phyloP scores from a whole-genome alignment of 2,797 vertebrate genomes.

The Lepus townsendii region DNA sequence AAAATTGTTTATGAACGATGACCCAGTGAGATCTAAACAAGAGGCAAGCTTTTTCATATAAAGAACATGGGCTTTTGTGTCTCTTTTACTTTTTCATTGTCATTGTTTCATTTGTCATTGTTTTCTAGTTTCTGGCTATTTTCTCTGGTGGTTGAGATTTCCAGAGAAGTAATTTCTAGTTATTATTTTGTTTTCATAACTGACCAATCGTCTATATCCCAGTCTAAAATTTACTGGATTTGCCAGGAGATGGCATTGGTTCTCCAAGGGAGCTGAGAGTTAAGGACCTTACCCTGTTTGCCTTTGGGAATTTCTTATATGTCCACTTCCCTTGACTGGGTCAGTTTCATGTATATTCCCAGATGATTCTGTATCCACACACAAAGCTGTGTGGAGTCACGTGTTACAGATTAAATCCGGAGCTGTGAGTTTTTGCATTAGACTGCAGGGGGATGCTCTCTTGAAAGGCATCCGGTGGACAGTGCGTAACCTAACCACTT shows the following conservation, averaged over 20 bases:
- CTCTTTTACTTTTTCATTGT: background rate
- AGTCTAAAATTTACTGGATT: background rate
- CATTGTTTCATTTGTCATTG: background rate
- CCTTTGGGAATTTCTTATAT: conserved; percentile 33
- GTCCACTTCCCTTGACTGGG: background rate
- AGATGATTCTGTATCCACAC: background rate
- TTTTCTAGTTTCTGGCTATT: conserved; percentile 11
- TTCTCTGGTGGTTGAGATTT: background rate
- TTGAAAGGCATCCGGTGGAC: background rate
- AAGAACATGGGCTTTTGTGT: background rate
- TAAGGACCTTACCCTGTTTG: background rate
- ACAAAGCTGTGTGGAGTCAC: conserved; percentile 13
- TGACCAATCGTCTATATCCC: background rate
- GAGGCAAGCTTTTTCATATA: background rate
- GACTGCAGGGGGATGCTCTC: background rate
- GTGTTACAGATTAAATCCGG: background rate
- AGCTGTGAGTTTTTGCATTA: background rate
- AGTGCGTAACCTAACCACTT: background rate
- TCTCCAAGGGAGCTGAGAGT: background rate
- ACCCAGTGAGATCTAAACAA: background rate
- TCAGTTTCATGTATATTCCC: background rate
- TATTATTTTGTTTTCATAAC: conserved; percentile 15
- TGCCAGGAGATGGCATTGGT: background rate
- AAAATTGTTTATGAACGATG: background rate
- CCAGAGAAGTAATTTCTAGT: background rate